A percentile compares a stretch with the other conserved stretches of the same genome.
These are phyloP conservation scores for Illadopsis cleaveri DNA, from an alignment of 2,113 vertebrate genomes.

Conservation along the genomic window DNA sequence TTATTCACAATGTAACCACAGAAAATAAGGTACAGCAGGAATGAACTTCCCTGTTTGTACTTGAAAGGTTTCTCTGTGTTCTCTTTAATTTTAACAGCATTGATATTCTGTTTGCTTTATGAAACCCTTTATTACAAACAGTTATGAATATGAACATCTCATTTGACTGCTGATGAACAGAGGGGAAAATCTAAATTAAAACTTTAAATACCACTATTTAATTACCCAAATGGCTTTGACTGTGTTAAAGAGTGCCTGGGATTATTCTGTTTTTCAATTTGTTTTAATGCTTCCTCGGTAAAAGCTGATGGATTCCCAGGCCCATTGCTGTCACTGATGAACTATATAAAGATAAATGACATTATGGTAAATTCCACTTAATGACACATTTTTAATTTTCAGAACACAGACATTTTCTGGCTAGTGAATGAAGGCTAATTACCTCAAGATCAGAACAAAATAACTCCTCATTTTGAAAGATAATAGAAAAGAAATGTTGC, in stretches of 20 bases:
- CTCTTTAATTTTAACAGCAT: constrained; percentile 74
- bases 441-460: constrained; percentile 95
- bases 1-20: not conserved
- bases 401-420: constrained; percentile 93
- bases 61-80: constrained; percentile 52
- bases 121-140: constrained; percentile 80
- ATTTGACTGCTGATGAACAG: constrained; percentile 84
- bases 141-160: constrained; percentile 84
- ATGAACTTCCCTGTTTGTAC: constrained; percentile 63
- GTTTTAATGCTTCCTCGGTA: constrained; percentile 84
- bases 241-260: constrained; percentile 86
- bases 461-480: constrained; percentile 96
- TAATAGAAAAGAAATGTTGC: constrained; percentile 97
- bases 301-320: constrained; percentile 86
- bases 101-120: constrained; percentile 79
- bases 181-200: constrained; percentile 95
- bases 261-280: constrained; percentile 98
- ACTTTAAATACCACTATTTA: constrained; percentile 99
- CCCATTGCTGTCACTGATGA: constrained; percentile 88
- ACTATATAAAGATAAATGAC: constrained; percentile 99
- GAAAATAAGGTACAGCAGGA: constrained; percentile 44
- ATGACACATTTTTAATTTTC: constrained; percentile 99
- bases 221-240: constrained; percentile 97
- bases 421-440: constrained; percentile 98
- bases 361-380: constrained; percentile 99